Conservation (phyloP, 2,888 invertebrate species). For the Cerceris ruficornis region DNA sequence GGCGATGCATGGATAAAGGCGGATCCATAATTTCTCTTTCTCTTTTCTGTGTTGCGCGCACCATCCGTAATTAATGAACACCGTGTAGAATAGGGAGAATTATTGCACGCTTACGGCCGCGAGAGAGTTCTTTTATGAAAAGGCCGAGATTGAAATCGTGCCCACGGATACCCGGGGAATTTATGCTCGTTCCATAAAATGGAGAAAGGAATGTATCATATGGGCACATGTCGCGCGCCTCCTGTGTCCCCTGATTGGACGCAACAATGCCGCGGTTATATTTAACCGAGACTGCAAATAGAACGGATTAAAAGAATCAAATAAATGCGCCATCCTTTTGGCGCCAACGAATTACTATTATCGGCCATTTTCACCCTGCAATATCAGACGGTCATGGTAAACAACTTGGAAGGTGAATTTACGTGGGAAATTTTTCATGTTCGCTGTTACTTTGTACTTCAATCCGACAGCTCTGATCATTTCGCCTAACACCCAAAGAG, state of each 20-base stretch:
- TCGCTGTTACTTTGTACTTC: too few species aligned
- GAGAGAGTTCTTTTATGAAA: constrained; percentile 63
- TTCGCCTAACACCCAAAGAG: too few species aligned
- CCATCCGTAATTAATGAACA: constrained; percentile 73
- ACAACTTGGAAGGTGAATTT: too few species aligned
- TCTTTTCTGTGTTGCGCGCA: constrained; percentile 61
- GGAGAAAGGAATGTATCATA: constrained; percentile 57
- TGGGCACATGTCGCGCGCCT: constrained; percentile 49
- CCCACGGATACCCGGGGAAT: constrained; percentile 55
- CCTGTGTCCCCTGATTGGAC: constrained; percentile 16
- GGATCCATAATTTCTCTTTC: constrained; percentile 74
- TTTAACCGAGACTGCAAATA: constrained; percentile 18
- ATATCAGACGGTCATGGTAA: too few species aligned
- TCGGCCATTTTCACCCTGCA: background rate
- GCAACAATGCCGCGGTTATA: constrained; percentile 19
- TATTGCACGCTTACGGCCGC: constrained; percentile 70
- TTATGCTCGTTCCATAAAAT: constrained; percentile 60
- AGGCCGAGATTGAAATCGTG: constrained; percentile 67
- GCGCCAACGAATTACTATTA: background rate
- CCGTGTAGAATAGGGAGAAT: constrained; percentile 74
- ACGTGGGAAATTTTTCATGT: too few species aligned
- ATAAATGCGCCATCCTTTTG: background rate
- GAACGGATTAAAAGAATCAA: background rate
- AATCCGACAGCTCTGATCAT: too few species aligned
- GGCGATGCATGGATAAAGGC: constrained; percentile 72